Conservation (phyloP, 1,140 invertebrate genomes). For the Oncopodura yosiiana region DNA sequence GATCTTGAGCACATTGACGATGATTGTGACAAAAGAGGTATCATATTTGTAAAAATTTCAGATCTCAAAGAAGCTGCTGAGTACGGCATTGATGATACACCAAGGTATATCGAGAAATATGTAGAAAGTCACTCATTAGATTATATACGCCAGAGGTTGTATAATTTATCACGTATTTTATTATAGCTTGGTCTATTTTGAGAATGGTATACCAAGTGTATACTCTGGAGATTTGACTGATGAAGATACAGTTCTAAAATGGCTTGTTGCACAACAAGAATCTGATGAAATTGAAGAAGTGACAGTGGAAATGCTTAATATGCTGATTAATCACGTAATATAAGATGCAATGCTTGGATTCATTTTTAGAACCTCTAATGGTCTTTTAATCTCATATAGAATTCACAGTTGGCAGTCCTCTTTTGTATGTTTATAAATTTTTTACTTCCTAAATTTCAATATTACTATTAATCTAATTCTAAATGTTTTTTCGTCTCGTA, state of each 20-base stretch:
- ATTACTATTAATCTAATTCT: conserved; percentile 12
- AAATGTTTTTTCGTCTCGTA: neutral
- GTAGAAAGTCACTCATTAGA: neutral
- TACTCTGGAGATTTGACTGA: conserved; percentile 57
- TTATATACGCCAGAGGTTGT: no score
- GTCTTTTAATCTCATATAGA: no score
- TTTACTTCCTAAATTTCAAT: neutral
- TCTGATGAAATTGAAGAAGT: conserved; percentile 88
- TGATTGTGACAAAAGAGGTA: conserved; percentile 75
- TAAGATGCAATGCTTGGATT: no score
- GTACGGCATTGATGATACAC: conserved; percentile 79
- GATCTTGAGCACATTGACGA: no score
- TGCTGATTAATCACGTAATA: conserved; percentile 81
- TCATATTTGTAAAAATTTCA: conserved; percentile 72
- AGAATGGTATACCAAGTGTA: conserved; percentile 75
- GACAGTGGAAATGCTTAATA: conserved; percentile 86
- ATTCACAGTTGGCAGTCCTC: conserved; percentile 59
- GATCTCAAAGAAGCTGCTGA: conserved; percentile 79
- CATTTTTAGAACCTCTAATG: no score
- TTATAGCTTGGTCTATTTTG: conserved; percentile 66
- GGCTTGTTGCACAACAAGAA: conserved; percentile 74
- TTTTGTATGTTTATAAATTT: conserved; percentile 28
- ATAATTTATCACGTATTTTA: neutral
- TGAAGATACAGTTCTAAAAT: conserved; percentile 61
- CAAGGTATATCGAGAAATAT: conserved; percentile 41